Evolutionary conservation across 2,113 vertebrate genomes (phyloP).

Genomic region (Trachemys scripta): DNA sequence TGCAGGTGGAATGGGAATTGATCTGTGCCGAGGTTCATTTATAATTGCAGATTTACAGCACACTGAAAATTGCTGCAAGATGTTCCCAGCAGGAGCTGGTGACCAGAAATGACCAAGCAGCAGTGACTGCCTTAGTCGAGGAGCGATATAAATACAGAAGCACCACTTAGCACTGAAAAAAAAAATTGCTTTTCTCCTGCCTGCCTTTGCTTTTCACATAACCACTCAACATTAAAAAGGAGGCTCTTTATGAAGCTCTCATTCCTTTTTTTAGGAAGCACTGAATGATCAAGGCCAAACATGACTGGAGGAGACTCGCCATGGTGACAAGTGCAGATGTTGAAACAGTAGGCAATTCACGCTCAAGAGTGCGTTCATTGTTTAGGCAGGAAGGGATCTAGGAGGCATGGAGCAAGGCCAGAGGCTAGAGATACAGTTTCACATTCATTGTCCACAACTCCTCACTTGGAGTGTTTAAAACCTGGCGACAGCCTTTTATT

Average conservation of each 20-base stretch:
- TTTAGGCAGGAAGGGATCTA: slow-evolving; percentile 7
- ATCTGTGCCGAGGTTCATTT: slow-evolving; percentile 42
- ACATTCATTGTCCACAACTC: neutral
- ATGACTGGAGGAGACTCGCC: slow-evolving; percentile 9
- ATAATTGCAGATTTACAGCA: slow-evolving; percentile 44
- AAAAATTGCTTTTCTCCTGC: slow-evolving; percentile 20
- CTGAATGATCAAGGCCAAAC: slow-evolving; percentile 19
- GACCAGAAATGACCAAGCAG: slow-evolving; percentile 54
- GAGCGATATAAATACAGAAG: slow-evolving; percentile 60
- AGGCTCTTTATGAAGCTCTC: neutral
- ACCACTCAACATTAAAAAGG: slow-evolving; percentile 16
- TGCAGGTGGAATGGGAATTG: slow-evolving; percentile 22
- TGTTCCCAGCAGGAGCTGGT: slow-evolving; percentile 40
- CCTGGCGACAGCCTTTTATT: neutral
- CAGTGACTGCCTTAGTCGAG: slow-evolving; percentile 38
- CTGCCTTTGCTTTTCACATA: slow-evolving; percentile 34
- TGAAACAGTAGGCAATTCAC: slow-evolving; percentile 15
- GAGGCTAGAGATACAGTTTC: neutral
- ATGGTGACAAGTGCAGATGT: neutral
- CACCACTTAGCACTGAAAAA: slow-evolving; percentile 36
- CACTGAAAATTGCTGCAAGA: slow-evolving; percentile 26
- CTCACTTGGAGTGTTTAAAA: neutral
- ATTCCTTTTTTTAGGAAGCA: neutral
- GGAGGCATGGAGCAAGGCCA: neutral
- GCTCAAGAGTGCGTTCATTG: neutral